phyloP scores from a whole-genome alignment of 1,140 invertebrate genomes.

The Drosophila sp. region DNA sequence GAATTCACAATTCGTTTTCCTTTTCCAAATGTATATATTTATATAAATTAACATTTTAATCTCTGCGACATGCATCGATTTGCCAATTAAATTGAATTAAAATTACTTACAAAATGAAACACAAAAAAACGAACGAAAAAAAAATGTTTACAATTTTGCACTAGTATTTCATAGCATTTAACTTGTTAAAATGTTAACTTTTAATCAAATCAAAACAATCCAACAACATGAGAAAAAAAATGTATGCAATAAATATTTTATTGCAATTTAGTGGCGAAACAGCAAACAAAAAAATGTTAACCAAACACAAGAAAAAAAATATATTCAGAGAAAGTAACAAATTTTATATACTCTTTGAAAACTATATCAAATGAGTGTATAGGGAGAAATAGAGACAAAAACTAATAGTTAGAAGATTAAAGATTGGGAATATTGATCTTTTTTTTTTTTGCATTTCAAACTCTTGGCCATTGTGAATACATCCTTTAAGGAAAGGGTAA shows the following conservation, averaged over 20 bases:
- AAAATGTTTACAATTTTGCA: constrained; percentile 37
- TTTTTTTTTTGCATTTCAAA: background rate
- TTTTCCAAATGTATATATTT: constrained; percentile 35
- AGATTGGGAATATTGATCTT: too few relatives aligned
- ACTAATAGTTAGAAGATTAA: too few relatives aligned
- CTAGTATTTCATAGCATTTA: constrained; percentile 43
- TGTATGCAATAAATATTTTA: constrained; percentile 52
- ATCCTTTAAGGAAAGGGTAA: constrained; percentile 12
- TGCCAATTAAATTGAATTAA: constrained; percentile 58
- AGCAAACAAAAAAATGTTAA: constrained; percentile 24
- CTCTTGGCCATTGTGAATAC: background rate
- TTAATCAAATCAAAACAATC: constrained; percentile 68
- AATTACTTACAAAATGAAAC: constrained; percentile 53
- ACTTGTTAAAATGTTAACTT: constrained; percentile 58
- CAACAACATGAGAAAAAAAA: constrained; percentile 22
- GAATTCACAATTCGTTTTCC: constrained; percentile 38
- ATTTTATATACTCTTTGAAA: background rate
- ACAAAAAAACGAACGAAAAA: background rate
- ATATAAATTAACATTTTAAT: constrained; percentile 66
- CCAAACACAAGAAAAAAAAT: constrained; percentile 23
- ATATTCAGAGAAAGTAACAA: background rate
- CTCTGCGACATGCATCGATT: constrained; percentile 33
- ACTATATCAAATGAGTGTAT: background rate
- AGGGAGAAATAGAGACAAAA: background rate
- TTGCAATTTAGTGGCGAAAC: constrained; percentile 29